Percentiles rank a stretch among this genome's conserved stretches.
Conservation (phyloP, 2,113 vertebrate genomes). For the Microcebus lehilahytsara region DNA sequence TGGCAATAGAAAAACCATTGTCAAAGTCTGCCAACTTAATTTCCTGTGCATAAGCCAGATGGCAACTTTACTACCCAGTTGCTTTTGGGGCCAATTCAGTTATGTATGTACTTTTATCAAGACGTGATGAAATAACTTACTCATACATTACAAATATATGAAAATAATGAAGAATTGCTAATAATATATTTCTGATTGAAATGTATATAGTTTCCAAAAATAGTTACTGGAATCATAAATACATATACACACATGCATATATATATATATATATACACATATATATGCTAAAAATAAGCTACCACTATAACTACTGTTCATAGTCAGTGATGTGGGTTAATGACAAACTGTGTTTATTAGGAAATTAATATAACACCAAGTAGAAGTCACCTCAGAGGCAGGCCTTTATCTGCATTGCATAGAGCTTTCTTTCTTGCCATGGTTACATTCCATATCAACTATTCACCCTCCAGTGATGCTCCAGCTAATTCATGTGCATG, state of each 20-base stretch:
- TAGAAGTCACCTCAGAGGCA: neutral
- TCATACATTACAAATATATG: neutral
- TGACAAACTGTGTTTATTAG: neutral
- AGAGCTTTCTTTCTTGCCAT: neutral
- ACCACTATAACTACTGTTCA: fast-evolving
- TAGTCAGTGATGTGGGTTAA: neutral
- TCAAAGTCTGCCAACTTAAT: neutral
- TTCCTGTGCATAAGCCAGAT: slow-evolving; percentile 41
- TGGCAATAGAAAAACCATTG: neutral
- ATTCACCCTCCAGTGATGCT: neutral
- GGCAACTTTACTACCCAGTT: slow-evolving; percentile 11
- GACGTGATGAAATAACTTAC: neutral
- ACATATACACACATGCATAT: fast-evolving
- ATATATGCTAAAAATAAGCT: neutral
- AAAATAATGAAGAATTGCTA: neutral
- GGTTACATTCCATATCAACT: neutral
- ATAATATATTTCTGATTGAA: neutral
- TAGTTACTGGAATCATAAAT: neutral
- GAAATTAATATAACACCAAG: neutral
- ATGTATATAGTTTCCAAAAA: neutral
- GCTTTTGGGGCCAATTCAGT: neutral
- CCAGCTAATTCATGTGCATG: fast-evolving
- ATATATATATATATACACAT: no score
- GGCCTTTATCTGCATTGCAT: fast-evolving
- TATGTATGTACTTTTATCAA: neutral